Evolutionary conservation across 2,797 vertebrate genomes (phyloP).

Genomic region (Chrosomus eos): DNA sequence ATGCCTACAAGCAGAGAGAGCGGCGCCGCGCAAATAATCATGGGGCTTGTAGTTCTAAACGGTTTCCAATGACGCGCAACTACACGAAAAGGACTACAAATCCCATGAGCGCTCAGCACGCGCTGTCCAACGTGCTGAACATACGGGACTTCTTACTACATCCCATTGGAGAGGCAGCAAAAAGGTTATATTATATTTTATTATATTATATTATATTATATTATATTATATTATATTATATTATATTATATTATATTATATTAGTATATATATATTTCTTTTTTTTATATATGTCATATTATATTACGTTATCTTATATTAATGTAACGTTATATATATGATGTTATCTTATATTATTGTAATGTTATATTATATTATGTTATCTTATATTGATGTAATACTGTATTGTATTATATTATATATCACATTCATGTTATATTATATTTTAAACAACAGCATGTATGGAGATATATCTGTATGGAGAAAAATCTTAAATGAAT

Average conservation of each 20-base stretch:
- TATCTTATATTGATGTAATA: too few relatives aligned
- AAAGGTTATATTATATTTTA: background rate
- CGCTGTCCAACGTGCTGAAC: slow-evolving; percentile 59
- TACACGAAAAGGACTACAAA: slow-evolving; percentile 33
- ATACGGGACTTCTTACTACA: slow-evolving; percentile 26
- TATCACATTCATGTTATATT: background rate
- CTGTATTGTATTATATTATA: background rate
- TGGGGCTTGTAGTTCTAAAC: slow-evolving; percentile 45
- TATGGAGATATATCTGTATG: too few relatives aligned
- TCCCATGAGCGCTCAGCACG: background rate
- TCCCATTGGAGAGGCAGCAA: background rate
- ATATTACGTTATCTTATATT: too few relatives aligned
- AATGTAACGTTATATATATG: too few relatives aligned
- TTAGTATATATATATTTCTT: too few relatives aligned
- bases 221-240: slow-evolving; percentile 9
- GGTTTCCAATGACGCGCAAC: background rate
- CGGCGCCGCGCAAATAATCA: background rate
- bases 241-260: too few relatives aligned
- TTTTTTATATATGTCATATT: too few relatives aligned
- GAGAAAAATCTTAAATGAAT: background rate
- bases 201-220: too few relatives aligned
- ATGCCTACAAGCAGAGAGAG: slow-evolving; percentile 31
- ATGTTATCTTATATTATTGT: too few relatives aligned
- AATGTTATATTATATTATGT: too few relatives aligned
- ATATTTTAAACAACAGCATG: background rate